Evolutionary conservation across 2,888 invertebrate species (phyloP).

Genomic region (Tipula helvola): DNA sequence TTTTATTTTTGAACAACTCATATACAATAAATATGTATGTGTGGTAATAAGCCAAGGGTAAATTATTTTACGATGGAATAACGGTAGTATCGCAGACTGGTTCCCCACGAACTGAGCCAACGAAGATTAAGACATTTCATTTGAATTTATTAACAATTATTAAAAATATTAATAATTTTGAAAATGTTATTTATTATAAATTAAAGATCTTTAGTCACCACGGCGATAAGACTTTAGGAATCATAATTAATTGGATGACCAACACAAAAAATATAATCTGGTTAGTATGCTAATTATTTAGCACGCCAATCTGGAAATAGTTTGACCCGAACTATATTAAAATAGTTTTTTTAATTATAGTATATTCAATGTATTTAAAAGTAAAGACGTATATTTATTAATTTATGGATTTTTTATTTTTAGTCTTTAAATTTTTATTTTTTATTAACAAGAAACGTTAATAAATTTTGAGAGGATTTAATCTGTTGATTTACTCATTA

Average conservation of each 20-base stretch:
- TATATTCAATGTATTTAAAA: not conserved
- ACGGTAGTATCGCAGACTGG: too few species aligned
- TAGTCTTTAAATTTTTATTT: not conserved
- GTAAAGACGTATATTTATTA: not conserved
- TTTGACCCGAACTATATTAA: not conserved
- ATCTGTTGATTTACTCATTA: slow-evolving; percentile 10
- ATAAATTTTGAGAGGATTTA: not conserved
- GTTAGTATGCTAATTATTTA: not conserved
- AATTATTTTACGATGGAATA: not conserved
- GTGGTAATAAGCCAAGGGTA: not conserved
- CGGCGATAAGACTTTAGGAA: not conserved
- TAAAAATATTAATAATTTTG: too few species aligned
- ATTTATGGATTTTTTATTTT: not conserved
- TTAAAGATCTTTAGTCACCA: too few species aligned
- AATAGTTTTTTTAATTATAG: not conserved
- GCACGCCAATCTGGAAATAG: too few species aligned
- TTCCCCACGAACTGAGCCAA: too few species aligned
- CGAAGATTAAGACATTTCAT: too few species aligned
- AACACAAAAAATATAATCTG: not conserved
- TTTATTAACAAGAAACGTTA: not conserved
- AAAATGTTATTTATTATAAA: too few species aligned
- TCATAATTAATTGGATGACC: not conserved
- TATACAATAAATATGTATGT: not conserved
- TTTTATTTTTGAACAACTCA: not conserved
- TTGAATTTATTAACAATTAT: not conserved